Percentiles rank a stretch among this genome's conserved stretches.
These are phyloP conservation scores for Himantopus leucocephalus DNA, from an alignment of 2,113 vertebrate genomes.

Conservation along the genomic window DNA sequence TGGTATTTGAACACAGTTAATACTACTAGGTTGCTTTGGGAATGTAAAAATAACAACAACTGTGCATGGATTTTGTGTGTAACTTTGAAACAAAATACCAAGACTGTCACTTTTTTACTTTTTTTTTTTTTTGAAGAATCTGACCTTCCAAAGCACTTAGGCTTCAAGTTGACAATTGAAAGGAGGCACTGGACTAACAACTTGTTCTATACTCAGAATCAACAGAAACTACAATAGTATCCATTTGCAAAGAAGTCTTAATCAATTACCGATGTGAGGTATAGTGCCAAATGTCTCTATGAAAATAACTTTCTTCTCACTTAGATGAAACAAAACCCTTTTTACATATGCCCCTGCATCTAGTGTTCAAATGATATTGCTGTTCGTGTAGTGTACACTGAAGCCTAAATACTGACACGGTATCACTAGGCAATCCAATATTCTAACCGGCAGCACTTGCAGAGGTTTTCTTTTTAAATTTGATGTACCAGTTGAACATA, in stretches of 20 bases:
- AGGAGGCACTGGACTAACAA: not conserved
- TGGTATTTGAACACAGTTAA: not conserved
- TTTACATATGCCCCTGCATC: not conserved
- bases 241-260: not conserved
- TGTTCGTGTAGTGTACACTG: fast-evolving
- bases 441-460: not conserved
- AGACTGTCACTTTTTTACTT: not conserved
- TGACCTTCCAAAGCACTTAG: not conserved
- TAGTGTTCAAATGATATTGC: not conserved
- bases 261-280: not conserved
- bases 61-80: not conserved
- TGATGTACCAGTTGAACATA: not conserved
- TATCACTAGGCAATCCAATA: not conserved
- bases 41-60: not conserved
- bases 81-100: not conserved
- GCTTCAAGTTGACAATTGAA: not conserved
- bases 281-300: not conserved
- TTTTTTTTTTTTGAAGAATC: not conserved
- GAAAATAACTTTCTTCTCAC: not conserved
- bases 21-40: not conserved
- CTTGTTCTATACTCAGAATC: not conserved
- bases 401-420: not conserved
- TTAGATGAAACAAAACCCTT: not conserved
- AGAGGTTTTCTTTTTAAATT: not conserved
- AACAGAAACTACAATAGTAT: not conserved